A percentile compares a stretch with the other conserved stretches of the same genome.
Evolutionary conservation across 2,888 invertebrate species (phyloP).

Genomic region (Polyommatus iphigenia): DNA sequence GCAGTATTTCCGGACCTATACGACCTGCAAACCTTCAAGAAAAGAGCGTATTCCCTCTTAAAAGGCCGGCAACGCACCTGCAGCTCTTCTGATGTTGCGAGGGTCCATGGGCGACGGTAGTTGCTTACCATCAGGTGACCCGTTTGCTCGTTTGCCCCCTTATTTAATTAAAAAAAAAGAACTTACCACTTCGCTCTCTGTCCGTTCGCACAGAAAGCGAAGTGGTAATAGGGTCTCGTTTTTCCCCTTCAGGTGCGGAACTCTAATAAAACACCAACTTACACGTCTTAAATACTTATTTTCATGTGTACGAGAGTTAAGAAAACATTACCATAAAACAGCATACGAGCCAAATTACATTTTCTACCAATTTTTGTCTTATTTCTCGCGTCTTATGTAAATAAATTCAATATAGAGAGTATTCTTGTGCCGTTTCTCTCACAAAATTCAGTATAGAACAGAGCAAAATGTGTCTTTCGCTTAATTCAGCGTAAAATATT

Average conservation of each 20-base stretch:
- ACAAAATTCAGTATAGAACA: not conserved
- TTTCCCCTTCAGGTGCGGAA: not conserved
- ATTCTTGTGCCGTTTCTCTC: not conserved
- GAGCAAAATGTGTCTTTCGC: not conserved
- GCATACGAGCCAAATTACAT: not conserved
- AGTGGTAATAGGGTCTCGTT: not conserved
- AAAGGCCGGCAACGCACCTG: too few species aligned
- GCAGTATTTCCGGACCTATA: too few species aligned
- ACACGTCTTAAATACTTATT: not conserved
- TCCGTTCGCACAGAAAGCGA: too few species aligned
- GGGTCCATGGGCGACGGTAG: too few species aligned
- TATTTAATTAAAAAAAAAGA: too few species aligned
- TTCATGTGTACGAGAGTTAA: conserved; percentile 4
- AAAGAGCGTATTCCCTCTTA: too few species aligned
- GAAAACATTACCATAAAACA: not conserved
- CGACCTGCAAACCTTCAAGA: too few species aligned
- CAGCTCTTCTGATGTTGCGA: too few species aligned
- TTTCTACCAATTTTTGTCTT: not conserved
- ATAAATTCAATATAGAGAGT: not conserved
- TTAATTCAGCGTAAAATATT: not conserved
- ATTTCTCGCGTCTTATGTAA: conserved; percentile 1
- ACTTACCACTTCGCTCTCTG: too few species aligned
- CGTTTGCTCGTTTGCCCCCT: too few species aligned
- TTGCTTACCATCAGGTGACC: too few species aligned
- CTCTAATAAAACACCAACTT: not conserved